A percentile compares a stretch with the other conserved stretches of the same genome.
Conservation (phyloP, 1,140 invertebrate genomes). For the Lerema accius region DNA sequence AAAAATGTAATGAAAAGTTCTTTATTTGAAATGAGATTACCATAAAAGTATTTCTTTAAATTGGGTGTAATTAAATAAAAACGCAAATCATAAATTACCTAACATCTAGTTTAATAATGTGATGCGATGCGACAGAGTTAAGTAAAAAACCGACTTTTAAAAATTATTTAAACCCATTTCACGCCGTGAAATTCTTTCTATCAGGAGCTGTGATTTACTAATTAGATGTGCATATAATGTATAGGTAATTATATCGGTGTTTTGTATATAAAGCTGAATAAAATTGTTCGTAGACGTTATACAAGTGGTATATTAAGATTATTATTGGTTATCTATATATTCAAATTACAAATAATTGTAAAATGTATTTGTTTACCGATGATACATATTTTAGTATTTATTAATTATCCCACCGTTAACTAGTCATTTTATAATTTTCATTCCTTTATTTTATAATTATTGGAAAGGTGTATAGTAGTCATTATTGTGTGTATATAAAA, state of each 20-base stretch:
- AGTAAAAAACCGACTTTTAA: not conserved
- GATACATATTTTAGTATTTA: too few relatives aligned
- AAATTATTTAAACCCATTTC: constrained; percentile 4
- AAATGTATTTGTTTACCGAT: too few relatives aligned
- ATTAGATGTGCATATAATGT: constrained; percentile 58
- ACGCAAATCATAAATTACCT: too few relatives aligned
- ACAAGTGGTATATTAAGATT: too few relatives aligned
- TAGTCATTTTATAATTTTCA: constrained; percentile 1
- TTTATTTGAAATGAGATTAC: too few relatives aligned
- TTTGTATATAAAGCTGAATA: constrained; percentile 36
- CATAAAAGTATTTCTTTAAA: too few relatives aligned
- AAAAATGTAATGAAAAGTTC: too few relatives aligned
- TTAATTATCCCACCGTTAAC: not conserved
- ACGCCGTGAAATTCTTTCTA: constrained; percentile 56
- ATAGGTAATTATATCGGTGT: constrained; percentile 54
- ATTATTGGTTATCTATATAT: too few relatives aligned
- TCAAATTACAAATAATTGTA: too few relatives aligned
- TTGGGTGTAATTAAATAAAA: too few relatives aligned
- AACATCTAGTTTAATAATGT: not conserved
- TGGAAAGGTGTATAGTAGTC: not conserved
- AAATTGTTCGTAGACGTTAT: constrained; percentile 19
- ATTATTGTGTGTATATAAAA: constrained; percentile 39
- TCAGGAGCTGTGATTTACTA: constrained; percentile 79
- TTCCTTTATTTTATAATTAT: not conserved
- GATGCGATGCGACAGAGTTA: not conserved